These are phyloP conservation scores for Pseudopipra pipra DNA, from an alignment of 2,113 vertebrate species.

Conservation along the genomic window DNA sequence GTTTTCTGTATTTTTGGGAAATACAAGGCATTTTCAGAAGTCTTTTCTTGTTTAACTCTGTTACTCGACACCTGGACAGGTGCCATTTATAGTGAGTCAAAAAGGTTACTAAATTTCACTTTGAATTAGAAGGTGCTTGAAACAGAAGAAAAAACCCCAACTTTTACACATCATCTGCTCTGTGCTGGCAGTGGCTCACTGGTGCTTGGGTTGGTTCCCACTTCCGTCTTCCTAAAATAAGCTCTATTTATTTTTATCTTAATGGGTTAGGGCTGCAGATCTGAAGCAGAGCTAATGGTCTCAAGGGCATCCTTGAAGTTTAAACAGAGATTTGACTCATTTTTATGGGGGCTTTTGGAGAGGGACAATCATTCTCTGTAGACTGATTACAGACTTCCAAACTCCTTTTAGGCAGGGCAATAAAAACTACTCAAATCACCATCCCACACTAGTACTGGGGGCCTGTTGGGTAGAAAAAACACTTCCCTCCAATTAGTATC, in stretches of 20 bases:
- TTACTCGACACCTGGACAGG: not conserved
- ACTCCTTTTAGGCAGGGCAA: conserved; percentile 16
- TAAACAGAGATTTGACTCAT: conserved; percentile 42
- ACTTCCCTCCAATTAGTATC: not conserved
- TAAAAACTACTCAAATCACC: conserved; percentile 42
- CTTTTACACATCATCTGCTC: not conserved
- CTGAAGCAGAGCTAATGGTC: conserved; percentile 13
- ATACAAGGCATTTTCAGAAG: not conserved
- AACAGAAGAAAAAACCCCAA: not conserved
- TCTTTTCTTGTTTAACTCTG: not conserved
- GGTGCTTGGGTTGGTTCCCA: not conserved
- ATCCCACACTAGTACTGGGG: not conserved
- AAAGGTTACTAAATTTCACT: not conserved
- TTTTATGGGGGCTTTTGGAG: conserved; percentile 50
- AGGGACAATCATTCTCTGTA: conserved; percentile 50
- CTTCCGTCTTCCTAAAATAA: conserved; percentile 35
- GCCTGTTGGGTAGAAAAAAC: not conserved
- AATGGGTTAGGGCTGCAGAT: conserved; percentile 8
- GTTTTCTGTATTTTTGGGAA: not conserved
- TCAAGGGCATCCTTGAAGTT: conserved; percentile 23
- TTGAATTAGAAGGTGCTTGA: not conserved
- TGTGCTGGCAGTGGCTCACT: not conserved
- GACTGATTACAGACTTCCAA: conserved; percentile 11
- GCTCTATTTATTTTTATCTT: conserved; percentile 59
- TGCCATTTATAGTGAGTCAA: not conserved